Conservation (phyloP, 2,113 vertebrate species). For the Protobothrops flavoviridis region DNA sequence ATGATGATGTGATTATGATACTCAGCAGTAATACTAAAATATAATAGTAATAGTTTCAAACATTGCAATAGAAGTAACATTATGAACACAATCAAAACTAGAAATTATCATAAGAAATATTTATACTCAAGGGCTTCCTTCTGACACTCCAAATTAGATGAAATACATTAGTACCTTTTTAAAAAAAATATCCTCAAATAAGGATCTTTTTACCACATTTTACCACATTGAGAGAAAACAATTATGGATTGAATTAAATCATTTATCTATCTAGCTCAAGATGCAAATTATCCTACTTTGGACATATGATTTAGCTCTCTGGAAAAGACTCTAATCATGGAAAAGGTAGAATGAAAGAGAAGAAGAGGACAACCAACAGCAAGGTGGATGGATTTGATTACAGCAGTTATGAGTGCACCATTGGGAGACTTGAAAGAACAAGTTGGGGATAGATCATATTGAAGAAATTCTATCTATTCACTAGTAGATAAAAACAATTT, state of each 20-base stretch:
- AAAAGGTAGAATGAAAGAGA: neutral
- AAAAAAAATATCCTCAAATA: constrained; percentile 28
- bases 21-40: neutral
- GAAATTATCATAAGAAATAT: neutral
- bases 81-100: neutral
- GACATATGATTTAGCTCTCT: neutral
- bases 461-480: neutral
- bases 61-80: too few species aligned
- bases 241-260: neutral
- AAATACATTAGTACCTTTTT: neutral
- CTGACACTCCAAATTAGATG: neutral
- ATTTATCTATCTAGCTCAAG: neutral
- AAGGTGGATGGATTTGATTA: neutral
- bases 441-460: neutral
- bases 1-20: neutral
- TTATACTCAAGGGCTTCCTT: neutral
- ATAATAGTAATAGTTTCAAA: neutral
- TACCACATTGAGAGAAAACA: neutral
- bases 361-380: neutral
- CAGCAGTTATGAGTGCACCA: neutral
- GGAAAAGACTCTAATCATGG: neutral
- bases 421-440: neutral
- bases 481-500: neutral
- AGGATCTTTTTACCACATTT: constrained; percentile 8
- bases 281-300: neutral